These are phyloP conservation scores for Aurelia sp. DNA, from an alignment of 30 jellyfish, hydroid and myxozoan species.

Conservation along the genomic window DNA sequence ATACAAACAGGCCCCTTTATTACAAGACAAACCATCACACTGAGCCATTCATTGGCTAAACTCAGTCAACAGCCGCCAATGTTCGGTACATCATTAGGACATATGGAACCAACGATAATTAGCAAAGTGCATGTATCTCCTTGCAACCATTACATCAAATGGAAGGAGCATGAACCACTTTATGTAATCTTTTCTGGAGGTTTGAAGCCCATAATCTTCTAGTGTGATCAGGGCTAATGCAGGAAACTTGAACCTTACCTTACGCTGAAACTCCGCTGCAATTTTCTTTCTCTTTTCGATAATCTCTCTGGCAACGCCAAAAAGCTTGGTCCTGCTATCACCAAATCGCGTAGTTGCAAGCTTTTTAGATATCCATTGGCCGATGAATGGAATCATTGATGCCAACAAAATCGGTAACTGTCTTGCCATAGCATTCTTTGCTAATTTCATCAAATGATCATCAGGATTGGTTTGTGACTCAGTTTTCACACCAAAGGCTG, in stretches of 20 bases:
- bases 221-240: too few relatives aligned
- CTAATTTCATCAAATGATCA: slow-evolving; percentile 31
- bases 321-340: not conserved
- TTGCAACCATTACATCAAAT: too few relatives aligned
- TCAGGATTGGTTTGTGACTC: slow-evolving; percentile 66
- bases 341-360: slow-evolving; percentile 35
- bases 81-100: too few relatives aligned
- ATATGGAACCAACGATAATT: too few relatives aligned
- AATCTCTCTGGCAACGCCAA: slow-evolving; percentile 41
- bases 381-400: slow-evolving; percentile 51
- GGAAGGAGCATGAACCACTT: too few relatives aligned
- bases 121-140: too few relatives aligned
- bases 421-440: slow-evolving; percentile 31
- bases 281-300: slow-evolving; percentile 21
- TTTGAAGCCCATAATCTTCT: too few relatives aligned
- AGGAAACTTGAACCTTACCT: not conserved
- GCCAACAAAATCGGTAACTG: not conserved
- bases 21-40: too few relatives aligned
- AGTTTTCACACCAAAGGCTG: slow-evolving; percentile 56
- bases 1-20: too few relatives aligned
- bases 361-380: not conserved
- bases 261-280: not conserved
- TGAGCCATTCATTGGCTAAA: too few relatives aligned
- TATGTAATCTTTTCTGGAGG: too few relatives aligned
- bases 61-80: too few relatives aligned